Conservation (phyloP, 2,113 vertebrate species). For the Sebastes fasciatus region DNA sequence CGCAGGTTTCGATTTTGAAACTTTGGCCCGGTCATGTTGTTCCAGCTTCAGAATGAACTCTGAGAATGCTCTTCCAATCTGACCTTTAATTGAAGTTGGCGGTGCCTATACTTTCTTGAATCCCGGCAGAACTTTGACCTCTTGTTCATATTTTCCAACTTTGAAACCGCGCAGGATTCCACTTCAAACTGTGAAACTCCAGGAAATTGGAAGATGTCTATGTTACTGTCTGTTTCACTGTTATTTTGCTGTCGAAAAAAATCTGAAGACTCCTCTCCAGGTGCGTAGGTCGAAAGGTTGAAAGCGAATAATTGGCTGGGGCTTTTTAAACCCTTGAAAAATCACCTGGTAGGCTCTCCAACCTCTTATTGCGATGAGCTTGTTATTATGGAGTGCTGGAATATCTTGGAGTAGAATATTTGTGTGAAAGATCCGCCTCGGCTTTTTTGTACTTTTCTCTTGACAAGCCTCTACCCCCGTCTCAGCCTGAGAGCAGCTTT, state of each 20-base stretch:
- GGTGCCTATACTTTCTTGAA: not conserved
- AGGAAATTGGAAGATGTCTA: not conserved
- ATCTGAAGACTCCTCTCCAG: not conserved
- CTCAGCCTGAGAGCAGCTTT: constrained; percentile 10
- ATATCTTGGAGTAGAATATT: constrained; percentile 18
- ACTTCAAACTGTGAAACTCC: not conserved
- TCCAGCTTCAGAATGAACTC: not conserved
- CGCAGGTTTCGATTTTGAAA: not conserved
- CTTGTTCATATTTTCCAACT: no score
- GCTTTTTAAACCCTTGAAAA: constrained; percentile 22
- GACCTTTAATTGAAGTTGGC: constrained; percentile 4
- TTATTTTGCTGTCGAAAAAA: constrained; percentile 4
- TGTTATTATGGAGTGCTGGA: constrained; percentile 9
- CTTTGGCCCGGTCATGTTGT: no score
- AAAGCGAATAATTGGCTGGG: constrained; percentile 41
- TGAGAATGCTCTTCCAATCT: not conserved
- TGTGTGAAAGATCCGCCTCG: constrained; percentile 24
- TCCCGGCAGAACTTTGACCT: no score
- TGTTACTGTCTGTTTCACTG: not conserved
- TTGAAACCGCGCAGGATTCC: not conserved
- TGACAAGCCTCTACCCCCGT: constrained; percentile 4
- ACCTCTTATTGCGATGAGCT: constrained; percentile 10
- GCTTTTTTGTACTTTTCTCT: constrained; percentile 26
- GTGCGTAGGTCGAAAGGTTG: constrained; percentile 20
- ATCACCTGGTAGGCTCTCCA: constrained; percentile 10